Percentiles rank a stretch among this genome's conserved stretches.
Conservation (phyloP, 2,113 vertebrate genomes). For the Candoia aspera region DNA sequence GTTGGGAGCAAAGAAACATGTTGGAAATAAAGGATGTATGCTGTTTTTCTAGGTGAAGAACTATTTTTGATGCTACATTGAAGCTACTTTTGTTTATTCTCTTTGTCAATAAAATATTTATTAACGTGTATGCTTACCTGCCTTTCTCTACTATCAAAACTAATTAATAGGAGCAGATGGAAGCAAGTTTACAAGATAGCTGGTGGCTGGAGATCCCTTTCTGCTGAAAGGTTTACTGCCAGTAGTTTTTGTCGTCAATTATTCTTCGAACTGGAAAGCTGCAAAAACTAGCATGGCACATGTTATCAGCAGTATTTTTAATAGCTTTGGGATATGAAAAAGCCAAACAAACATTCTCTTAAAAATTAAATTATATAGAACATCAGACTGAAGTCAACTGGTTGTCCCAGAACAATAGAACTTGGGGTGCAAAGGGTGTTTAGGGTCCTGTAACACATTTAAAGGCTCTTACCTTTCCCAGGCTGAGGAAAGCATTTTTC, state of each 20-base stretch:
- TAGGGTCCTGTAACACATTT: background rate
- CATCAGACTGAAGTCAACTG: background rate
- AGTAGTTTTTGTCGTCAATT: background rate
- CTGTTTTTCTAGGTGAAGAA: background rate
- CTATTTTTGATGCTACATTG: background rate
- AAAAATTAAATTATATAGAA: background rate
- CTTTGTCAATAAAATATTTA: background rate
- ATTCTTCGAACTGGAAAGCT: background rate
- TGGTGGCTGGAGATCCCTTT: background rate
- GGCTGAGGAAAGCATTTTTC: background rate
- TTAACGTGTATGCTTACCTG: background rate
- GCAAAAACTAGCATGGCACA: background rate
- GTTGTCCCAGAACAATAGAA: background rate
- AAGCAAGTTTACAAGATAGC: background rate
- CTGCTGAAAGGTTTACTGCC: background rate
- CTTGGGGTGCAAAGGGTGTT: background rate
- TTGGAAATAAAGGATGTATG: background rate
- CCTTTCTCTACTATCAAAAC: background rate
- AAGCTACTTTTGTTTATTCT: background rate
- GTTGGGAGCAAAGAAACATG: too few relatives aligned
- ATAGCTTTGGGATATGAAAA: background rate
- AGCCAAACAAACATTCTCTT: background rate
- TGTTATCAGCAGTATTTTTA: background rate
- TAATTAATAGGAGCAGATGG: background rate
- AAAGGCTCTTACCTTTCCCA: background rate